phyloP scores from a whole-genome alignment of 2,797 vertebrate species.

The Typhlichthys subterraneus region DNA sequence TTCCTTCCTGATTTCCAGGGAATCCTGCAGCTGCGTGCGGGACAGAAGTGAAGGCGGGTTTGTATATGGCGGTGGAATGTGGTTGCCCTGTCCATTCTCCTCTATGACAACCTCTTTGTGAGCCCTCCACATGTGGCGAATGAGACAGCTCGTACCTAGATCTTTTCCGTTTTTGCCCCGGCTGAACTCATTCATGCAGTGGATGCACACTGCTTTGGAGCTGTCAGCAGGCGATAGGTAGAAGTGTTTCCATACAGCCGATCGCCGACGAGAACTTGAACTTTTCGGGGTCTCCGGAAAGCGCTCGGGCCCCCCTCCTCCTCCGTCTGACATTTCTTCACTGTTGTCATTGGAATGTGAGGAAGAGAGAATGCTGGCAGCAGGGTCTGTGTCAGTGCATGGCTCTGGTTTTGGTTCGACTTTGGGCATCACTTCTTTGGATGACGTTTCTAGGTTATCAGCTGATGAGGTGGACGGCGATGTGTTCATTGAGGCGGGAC shows the following conservation, averaged over 20 bases:
- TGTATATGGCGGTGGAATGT: constrained; percentile 88
- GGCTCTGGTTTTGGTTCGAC: constrained; percentile 83
- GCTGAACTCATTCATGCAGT: constrained; percentile 98
- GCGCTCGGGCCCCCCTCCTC: constrained; percentile 67
- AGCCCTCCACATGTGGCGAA: constrained; percentile 97
- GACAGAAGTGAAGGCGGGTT: constrained; percentile 87
- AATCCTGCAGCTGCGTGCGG: constrained; percentile 80
- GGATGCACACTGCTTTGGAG: constrained; percentile 96
- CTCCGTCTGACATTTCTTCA: constrained; percentile 81
- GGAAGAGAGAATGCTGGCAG: constrained; percentile 67
- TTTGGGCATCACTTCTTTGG: constrained; percentile 85
- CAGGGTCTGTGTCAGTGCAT: constrained; percentile 71
- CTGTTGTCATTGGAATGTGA: constrained; percentile 77
- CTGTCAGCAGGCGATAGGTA: constrained; percentile 94
- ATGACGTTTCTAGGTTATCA: constrained; percentile 79
- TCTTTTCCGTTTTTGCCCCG: constrained; percentile 97
- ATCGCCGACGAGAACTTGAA: constrained; percentile 89
- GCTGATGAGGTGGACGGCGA: constrained; percentile 85
- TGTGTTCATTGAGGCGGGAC: constrained; percentile 75
- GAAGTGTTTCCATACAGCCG: constrained; percentile 98
- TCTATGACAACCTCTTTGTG: constrained; percentile 95
- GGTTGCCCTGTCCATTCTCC: constrained; percentile 88
- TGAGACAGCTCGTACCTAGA: constrained; percentile 95
- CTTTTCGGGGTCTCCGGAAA: constrained; percentile 82
- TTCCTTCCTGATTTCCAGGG: constrained; percentile 79